phyloP scores from a whole-genome alignment of 2,888 invertebrate species.

The Itoplectis maculator region DNA sequence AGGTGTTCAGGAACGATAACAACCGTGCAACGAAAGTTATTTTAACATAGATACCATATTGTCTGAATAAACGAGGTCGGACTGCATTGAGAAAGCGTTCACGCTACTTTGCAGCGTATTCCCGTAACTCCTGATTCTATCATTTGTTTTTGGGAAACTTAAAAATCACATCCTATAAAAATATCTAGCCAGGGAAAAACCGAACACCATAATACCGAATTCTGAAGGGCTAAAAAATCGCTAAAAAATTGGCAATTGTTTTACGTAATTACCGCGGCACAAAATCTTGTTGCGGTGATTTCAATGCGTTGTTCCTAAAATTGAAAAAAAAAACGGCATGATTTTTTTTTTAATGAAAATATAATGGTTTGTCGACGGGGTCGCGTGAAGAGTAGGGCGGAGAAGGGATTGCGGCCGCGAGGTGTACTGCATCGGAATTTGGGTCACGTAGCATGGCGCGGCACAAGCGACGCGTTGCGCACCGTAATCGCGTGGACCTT shows the following conservation, averaged over 20 bases:
- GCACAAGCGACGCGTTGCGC: slow-evolving; percentile 51
- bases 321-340: background rate
- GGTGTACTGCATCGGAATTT: slow-evolving; percentile 60
- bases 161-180: too few species aligned
- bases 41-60: background rate
- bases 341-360: slow-evolving; percentile 12
- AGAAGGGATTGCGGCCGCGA: slow-evolving; percentile 35
- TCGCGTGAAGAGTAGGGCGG: slow-evolving; percentile 10
- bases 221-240: too few species aligned
- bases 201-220: too few species aligned
- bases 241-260: too few species aligned
- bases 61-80: background rate
- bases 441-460: slow-evolving; percentile 61
- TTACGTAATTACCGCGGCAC: too few species aligned
- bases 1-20: background rate
- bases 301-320: too few species aligned
- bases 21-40: background rate
- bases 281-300: background rate
- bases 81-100: background rate
- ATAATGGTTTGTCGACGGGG: slow-evolving; percentile 33
- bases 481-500: slow-evolving; percentile 60
- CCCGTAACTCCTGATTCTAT: background rate
- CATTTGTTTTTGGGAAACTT: background rate
- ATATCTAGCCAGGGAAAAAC: too few species aligned
- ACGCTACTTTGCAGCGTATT: background rate